phyloP scores from a whole-genome alignment of 64 coral and sea anemone genomes.

The Actinia equina region DNA sequence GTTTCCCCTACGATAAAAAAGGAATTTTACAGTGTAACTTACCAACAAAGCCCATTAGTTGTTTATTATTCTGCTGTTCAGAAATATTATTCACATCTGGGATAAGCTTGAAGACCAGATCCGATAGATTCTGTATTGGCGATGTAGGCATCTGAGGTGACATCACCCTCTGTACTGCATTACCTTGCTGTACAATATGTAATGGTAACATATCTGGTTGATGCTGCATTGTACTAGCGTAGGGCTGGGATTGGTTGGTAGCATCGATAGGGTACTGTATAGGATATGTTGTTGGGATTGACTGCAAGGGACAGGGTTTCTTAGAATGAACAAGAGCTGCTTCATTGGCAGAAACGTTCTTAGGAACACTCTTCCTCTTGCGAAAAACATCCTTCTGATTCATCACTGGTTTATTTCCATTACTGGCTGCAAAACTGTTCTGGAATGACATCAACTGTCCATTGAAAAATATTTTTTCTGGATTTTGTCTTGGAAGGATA shows the following conservation, averaged over 20 bases:
- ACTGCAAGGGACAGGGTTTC: neutral
- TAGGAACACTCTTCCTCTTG: neutral
- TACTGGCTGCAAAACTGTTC: neutral
- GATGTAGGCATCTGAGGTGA: slow-evolving; percentile 20
- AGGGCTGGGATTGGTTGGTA: neutral
- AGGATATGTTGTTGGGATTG: neutral
- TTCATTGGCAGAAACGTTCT: neutral
- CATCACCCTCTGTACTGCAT: neutral
- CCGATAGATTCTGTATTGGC: slow-evolving; percentile 57
- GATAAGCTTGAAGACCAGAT: slow-evolving; percentile 48
- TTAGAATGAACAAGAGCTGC: neutral
- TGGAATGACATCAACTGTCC: neutral
- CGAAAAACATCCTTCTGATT: neutral
- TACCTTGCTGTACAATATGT: neutral
- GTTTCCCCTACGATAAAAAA: too few species aligned
- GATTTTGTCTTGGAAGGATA: slow-evolving; percentile 6
- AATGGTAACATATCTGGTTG: neutral
- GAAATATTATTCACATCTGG: slow-evolving; percentile 37
- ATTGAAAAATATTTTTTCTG: neutral
- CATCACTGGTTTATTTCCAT: neutral
- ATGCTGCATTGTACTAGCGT: neutral
- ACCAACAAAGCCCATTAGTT: neutral
- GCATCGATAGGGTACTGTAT: neutral
- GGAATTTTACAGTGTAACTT: too few species aligned
- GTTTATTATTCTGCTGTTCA: neutral